Base-by-base conservation (phyloP, 2,113 vertebrate species). In the Cyanistes caeruleus region DNA sequence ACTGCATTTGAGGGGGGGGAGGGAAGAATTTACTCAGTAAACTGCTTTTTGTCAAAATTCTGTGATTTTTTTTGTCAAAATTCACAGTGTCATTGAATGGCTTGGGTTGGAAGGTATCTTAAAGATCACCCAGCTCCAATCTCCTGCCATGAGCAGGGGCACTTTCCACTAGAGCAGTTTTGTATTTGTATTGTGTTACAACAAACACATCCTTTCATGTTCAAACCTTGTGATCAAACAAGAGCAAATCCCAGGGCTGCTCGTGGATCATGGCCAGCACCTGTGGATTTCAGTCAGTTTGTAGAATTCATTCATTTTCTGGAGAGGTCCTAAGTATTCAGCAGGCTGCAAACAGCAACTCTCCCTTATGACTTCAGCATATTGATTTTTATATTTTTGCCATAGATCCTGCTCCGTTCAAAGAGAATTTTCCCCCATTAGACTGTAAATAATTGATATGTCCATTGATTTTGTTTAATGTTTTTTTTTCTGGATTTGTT, bases 401-500 rank as follows among this genome's bases (percentile, higher is more conserved):
- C 64, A 67, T 35, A 80, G 69, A 64, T 62, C 43, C 65, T 64
- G 83, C 70, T 77, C 74, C 53, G 28, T 53, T 52, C 92, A 79
- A 84, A 86, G 74, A 74, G 39, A 69, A 48, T 86, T 78, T 74
- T 75, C 69, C 53, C 68, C 56, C 35, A 35, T 65, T 86, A 90
- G 44, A 27, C 74, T 83, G 67, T 49, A 94, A 92, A 93, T 92
- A 93, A 95, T 86, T 89, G 30, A 92, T 91, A 20, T 8, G 48
- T 21, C 10, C 80, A 60, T 83, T 95, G 67, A 91, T 92, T 90
- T 93, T n/a, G 22, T 67, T 92, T 89, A 68, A 72, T 84, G 56
- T 58, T 90, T 75, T 72, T 74, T 73, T 81, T 87, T 72, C 55
- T 59, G 27, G 85, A 76, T 96, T 41, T 87, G 31, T 93, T 15